Conservation (phyloP, 2,888 invertebrate genomes). For the Drosophila hamatofila region DNA sequence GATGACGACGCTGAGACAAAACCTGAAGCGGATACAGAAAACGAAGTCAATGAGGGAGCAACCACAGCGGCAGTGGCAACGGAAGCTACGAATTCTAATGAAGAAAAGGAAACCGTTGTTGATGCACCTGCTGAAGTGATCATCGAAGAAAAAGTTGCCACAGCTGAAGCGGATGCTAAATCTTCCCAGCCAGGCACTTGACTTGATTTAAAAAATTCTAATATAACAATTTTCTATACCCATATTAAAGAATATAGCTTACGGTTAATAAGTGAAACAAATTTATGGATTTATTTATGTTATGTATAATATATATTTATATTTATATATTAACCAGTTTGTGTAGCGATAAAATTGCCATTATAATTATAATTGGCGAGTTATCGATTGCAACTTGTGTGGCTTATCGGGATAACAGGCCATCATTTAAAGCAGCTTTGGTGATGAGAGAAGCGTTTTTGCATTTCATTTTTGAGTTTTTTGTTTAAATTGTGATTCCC, state of each 20-base stretch:
- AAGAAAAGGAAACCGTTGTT: not conserved
- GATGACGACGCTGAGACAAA: conserved; percentile 31
- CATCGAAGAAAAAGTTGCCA: not conserved
- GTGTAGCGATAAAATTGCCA: conserved; percentile 50
- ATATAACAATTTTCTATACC: not conserved
- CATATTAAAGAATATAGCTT: conserved; percentile 21
- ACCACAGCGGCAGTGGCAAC: not conserved
- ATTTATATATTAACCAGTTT: conserved; percentile 58
- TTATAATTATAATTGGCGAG: conserved; percentile 36
- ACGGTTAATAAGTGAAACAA: conserved; percentile 59
- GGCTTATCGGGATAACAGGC: conserved; percentile 40
- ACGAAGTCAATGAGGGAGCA: not conserved
- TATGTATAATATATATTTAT: conserved; percentile 44
- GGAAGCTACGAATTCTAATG: not conserved
- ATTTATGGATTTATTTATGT: conserved; percentile 60
- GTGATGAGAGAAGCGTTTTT: conserved; percentile 68
- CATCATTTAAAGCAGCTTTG: conserved; percentile 72
- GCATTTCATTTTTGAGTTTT: conserved; percentile 23
- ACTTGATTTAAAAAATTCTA: not conserved
- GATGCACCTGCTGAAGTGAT: not conserved
- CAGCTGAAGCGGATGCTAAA: not conserved
- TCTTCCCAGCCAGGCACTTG: conserved; percentile 5
- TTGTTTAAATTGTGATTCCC: conserved; percentile 29
- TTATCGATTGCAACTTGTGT: conserved; percentile 39
- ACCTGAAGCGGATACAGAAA: not conserved